These are phyloP conservation scores for Hirtodrosophila duncani DNA, from an alignment of 2,888 invertebrate species.

Conservation along the genomic window DNA sequence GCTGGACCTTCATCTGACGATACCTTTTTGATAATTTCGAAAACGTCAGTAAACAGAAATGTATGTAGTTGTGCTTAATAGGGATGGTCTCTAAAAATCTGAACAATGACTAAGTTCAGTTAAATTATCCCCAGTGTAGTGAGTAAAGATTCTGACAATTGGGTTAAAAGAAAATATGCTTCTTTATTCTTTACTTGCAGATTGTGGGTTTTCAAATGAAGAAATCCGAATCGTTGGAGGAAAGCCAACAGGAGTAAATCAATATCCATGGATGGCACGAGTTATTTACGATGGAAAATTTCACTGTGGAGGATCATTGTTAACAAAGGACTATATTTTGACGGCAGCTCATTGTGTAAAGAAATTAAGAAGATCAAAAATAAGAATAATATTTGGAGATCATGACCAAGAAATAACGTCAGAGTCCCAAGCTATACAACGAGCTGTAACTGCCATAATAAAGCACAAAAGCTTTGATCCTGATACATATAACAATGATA, in stretches of 20 bases:
- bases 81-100: no score
- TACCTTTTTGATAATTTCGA: no score
- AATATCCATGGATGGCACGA: constrained; percentile 92
- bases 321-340: constrained; percentile 90
- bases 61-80: no score
- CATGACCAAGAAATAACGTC: constrained; percentile 89
- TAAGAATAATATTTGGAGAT: constrained; percentile 89
- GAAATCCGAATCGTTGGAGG: constrained; percentile 93
- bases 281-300: constrained; percentile 92
- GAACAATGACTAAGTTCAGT: no score
- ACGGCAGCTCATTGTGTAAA: constrained; percentile 92
- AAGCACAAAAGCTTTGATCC: constrained; percentile 90
- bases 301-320: constrained; percentile 90
- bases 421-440: constrained; percentile 88
- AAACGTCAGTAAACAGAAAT: no score
- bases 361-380: constrained; percentile 88
- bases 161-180: background rate
- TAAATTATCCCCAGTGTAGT: no score
- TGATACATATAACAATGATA: constrained; percentile 91
- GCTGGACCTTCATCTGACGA: no score
- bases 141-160: background rate
- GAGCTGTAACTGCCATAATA: constrained; percentile 87
- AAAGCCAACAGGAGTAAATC: constrained; percentile 87
- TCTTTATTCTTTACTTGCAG: constrained; percentile 77
- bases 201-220: constrained; percentile 90